Conservation (phyloP, 2,888 invertebrate species). For the Aphodius sticticus region DNA sequence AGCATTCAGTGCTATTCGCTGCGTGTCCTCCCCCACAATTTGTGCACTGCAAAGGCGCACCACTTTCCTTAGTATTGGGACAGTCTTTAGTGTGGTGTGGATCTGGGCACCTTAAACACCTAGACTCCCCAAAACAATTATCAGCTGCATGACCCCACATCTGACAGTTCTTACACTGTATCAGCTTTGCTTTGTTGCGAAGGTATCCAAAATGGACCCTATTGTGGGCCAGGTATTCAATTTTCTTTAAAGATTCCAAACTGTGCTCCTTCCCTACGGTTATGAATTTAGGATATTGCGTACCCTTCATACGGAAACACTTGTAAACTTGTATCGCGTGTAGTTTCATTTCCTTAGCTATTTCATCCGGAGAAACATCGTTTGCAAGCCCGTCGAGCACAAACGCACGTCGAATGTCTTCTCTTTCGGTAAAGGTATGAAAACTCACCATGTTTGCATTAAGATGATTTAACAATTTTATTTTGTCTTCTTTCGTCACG, state of each 20-base stretch:
- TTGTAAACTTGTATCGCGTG: not conserved
- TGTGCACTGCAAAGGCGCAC: constrained; percentile 24
- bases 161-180: constrained; percentile 17
- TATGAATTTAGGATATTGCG: not conserved
- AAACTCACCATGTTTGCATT: not conserved
- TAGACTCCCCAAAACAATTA: constrained; percentile 20
- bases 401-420: not conserved
- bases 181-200: not conserved
- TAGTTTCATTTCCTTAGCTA: not conserved
- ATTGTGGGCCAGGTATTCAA: not conserved
- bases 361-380: not conserved
- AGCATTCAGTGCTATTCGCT: constrained; percentile 24
- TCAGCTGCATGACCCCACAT: constrained; percentile 32
- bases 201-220: not conserved
- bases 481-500: too few relatives aligned
- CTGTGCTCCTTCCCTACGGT: not conserved
- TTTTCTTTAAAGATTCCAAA: not conserved
- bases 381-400: constrained; percentile 17
- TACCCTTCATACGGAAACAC: constrained; percentile 7
- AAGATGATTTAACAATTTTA: not conserved
- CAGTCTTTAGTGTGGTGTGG: constrained; percentile 25
- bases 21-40: constrained; percentile 30
- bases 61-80: constrained; percentile 14
- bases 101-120: constrained; percentile 32
- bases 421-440: constrained; percentile 6